Evolutionary conservation across 2,797 vertebrate species (phyloP), one percentile per base, ranked within the genome.

Genomic region (Craterocephalus amniculus): DNA sequence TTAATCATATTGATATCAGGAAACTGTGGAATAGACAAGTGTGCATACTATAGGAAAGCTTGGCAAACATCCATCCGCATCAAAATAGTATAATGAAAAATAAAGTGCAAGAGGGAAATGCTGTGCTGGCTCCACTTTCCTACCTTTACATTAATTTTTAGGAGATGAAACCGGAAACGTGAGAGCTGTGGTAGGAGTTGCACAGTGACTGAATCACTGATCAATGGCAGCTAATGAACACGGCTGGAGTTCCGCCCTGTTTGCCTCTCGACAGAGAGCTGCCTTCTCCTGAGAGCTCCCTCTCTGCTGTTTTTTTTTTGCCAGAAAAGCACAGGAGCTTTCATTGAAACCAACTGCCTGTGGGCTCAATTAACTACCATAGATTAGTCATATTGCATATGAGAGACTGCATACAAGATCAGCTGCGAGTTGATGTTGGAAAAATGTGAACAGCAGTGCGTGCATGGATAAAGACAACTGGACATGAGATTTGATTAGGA

Each of bases 171-270:
- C 72, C 63, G 65, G 65, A 80, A 78, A 85, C 83, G 79, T 78
- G 66, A 63, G 76, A 77, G 83, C 78, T 67, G 74, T 72, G 67
- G 74, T 77, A 68, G 76, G 69, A 84, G 84, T 59, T 51, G 77
- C 70, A 70, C 79, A 70, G 87, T 72, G 70, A 83, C 82, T 82
- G 88, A 91, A 89, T 89, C 86, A 73, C 81, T 92, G 91, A 93
- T 94, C 93, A 92, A 91, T 94, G 88, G 87, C 87, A 78, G 83
- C 88, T 92, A 93, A 93, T 92, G 91, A 94, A 93, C 89, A 90
- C 72, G 43, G 86, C 78, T 83, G 87, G 90, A 89, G 92, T 88
- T 90, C 83, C 82, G 86, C 88, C 93, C 88, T 78, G 81, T 89
- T 92, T 91, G 85, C 87, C 85, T 83, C 89, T 88, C 81, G 76